These are phyloP conservation scores for Arizona elegans DNA, from an alignment of 2,113 vertebrate genomes.

Conservation along the genomic window DNA sequence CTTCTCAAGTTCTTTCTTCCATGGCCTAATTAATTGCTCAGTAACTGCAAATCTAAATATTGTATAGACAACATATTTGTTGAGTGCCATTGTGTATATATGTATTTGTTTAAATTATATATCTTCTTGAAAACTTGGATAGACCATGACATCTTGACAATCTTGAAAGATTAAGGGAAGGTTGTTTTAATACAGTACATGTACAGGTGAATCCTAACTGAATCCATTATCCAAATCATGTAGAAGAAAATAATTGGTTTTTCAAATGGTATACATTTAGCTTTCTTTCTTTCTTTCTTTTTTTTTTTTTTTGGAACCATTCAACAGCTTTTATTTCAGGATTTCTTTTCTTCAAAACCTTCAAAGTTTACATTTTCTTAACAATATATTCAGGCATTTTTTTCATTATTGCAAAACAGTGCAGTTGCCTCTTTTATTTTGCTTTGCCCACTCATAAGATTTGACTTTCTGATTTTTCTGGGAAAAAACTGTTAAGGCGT, in stretches of 20 bases:
- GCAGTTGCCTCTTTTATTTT: background rate
- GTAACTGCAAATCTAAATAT: slow-evolving; percentile 10
- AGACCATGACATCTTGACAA: background rate
- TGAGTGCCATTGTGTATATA: background rate
- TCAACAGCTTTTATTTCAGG: background rate
- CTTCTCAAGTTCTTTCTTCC: slow-evolving; percentile 40
- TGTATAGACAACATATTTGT: background rate
- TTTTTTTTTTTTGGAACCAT: background rate
- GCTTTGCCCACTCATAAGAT: background rate
- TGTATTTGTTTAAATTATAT: background rate
- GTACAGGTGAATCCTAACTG: background rate
- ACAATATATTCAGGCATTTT: too few relatives aligned
- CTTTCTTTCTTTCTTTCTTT: background rate
- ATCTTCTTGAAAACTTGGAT: background rate
- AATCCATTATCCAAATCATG: background rate
- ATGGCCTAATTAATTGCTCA: slow-evolving; percentile 33
- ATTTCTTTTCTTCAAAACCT: background rate
- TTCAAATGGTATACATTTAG: background rate
- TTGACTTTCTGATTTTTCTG: background rate
- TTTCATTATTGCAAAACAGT: background rate
- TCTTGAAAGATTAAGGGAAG: background rate
- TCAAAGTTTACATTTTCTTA: background rate
- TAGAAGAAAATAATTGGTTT: background rate
- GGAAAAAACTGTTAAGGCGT: background rate
- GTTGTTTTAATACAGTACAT: background rate